Percentiles rank a stretch among this genome's conserved stretches.
These are phyloP conservation scores for Cyprinus carpio DNA, from an alignment of 2,113 vertebrate species.

Conservation along the genomic window DNA sequence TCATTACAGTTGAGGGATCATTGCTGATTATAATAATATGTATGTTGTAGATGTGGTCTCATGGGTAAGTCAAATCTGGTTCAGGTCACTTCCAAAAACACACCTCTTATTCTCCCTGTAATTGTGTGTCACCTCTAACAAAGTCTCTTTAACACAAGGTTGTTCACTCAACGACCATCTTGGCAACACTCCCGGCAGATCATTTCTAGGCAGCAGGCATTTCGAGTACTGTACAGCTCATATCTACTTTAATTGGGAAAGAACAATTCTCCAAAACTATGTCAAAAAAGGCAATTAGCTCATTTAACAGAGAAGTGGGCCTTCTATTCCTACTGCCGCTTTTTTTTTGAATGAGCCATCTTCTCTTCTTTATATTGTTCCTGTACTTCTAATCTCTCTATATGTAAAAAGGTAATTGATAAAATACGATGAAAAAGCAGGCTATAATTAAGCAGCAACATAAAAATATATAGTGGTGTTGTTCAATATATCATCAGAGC, in stretches of 20 bases:
- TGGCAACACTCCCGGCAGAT: conserved; percentile 1
- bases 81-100: background rate
- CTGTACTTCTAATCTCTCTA: background rate
- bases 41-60: background rate
- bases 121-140: conserved; percentile 15
- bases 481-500: background rate
- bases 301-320: background rate
- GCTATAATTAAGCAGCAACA: background rate
- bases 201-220: background rate
- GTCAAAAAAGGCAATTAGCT: background rate
- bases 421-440: background rate
- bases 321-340: background rate
- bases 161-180: background rate
- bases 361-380: background rate
- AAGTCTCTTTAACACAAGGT: background rate
- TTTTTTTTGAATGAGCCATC: background rate
- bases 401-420: background rate
- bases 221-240: background rate
- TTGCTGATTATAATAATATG: background rate
- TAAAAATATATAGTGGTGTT: background rate
- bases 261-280: background rate
- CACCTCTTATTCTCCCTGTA: background rate
- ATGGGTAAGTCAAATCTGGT: background rate
- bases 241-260: background rate
- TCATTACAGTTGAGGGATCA: background rate